Base-by-base conservation (phyloP, 2,113 vertebrate species). In the Grantiella picta region DNA sequence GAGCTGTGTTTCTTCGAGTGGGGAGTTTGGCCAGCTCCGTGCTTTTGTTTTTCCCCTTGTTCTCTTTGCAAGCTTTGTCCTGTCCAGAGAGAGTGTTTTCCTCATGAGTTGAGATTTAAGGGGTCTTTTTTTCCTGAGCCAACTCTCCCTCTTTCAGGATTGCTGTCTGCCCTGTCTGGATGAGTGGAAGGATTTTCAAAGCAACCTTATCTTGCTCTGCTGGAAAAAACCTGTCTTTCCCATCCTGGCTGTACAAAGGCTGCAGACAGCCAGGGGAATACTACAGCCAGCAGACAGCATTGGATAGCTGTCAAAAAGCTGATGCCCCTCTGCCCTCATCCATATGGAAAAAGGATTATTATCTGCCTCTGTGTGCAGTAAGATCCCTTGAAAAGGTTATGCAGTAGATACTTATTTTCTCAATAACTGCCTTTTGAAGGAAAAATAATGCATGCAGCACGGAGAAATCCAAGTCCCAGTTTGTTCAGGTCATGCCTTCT, bases 241-340 rank as follows among this genome's bases (percentile, higher is more conserved):
- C 65, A 44, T 83, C 38, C 49, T 54, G 93, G 84, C 73, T 85
- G 50, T 54, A 72, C 35, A 79, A 85, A 92, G 63, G 54, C 90
- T 94, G 47, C 68, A 87, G 85, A 52, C 84, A 95, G 84, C 75
- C 87, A 59, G 47, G 89, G 90, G 75, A 90, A 63, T 82, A 54
- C 49, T 83, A 1, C 6, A 93, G 87, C 90, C 90, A 88, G 87
- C 78, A 95, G 87, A 61, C 85, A 90, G 82, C 15, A 2, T 25
- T 94, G 92, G 86, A 71, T 64, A 76, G 69, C 77, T 96, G 92
- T 93, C 92, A 93, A 80, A 95, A 93, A 90, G 47, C 90, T 93
- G 94, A 78, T 92, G 90, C 64, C 82, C 73, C 40, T 82, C 69
- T 90, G 85, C 79, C 72, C 92, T 94, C 79, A 71, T 93, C 87